Percentiles rank a stretch among this genome's conserved stretches.
phyloP scores from a whole-genome alignment of 1,140 invertebrate genomes.

The Harlomillsia oculata region DNA sequence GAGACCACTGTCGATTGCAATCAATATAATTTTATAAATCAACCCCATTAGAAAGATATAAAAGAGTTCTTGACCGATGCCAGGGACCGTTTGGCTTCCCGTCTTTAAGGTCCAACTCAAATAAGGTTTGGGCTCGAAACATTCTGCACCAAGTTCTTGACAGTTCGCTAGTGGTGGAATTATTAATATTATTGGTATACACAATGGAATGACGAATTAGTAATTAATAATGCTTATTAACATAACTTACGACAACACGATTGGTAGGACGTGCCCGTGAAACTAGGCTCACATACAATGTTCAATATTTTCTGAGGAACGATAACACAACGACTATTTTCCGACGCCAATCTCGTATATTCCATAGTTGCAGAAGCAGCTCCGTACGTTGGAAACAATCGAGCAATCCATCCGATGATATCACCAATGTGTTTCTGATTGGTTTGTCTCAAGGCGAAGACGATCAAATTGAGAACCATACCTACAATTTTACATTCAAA shows the following conservation, averaged over 20 bases:
- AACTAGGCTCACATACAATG: constrained; percentile 18
- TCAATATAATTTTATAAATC: neutral
- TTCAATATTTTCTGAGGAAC: constrained; percentile 10
- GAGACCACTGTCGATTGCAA: neutral
- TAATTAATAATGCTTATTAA: neutral
- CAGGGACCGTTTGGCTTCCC: neutral
- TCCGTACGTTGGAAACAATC: constrained; percentile 27
- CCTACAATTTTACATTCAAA: constrained; percentile 8
- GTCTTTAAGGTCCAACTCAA: neutral
- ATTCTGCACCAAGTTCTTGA: constrained; percentile 5
- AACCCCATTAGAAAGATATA: neutral
- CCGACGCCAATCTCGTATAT: constrained; percentile 3
- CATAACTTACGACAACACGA: neutral
- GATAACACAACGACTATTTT: constrained; percentile 24
- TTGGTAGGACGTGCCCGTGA: neutral
- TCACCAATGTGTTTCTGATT: neutral
- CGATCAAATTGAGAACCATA: constrained; percentile 4
- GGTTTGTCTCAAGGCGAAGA: constrained; percentile 13
- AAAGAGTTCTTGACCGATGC: constrained; percentile 13
- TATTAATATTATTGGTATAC: constrained; percentile 10
- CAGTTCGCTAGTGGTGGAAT: neutral
- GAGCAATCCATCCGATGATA: neutral
- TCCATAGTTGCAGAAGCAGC: constrained; percentile 13
- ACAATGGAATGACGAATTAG: neutral
- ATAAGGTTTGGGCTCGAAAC: neutral